Percentiles rank a stretch among this genome's conserved stretches.
Conservation (phyloP, 2,888 invertebrate species). For the Pammene fasciana region DNA sequence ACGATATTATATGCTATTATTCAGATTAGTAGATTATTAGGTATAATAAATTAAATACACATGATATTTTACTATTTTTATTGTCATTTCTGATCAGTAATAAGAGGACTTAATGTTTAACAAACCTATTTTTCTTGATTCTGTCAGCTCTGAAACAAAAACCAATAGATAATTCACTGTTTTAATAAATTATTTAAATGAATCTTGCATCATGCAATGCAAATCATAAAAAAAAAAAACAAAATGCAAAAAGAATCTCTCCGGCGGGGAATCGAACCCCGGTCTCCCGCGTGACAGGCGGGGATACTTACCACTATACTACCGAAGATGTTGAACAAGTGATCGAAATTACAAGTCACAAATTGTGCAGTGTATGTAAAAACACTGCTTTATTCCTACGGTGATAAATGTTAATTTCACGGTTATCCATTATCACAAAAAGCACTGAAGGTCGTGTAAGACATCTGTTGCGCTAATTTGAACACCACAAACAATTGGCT, state of each 20-base stretch:
- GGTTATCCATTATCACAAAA: too few relatives aligned
- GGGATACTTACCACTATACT: conserved; percentile 84
- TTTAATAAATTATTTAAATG: not conserved
- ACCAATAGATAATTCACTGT: not conserved
- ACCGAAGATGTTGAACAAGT: conserved; percentile 64
- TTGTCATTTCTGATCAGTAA: not conserved
- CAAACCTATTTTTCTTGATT: not conserved
- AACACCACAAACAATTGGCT: too few relatives aligned
- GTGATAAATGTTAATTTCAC: too few relatives aligned
- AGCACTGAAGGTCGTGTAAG: too few relatives aligned
- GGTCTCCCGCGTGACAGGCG: conserved; percentile 85
- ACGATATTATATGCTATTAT: too few relatives aligned
- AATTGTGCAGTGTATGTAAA: not conserved
- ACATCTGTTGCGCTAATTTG: too few relatives aligned
- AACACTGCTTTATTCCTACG: too few relatives aligned
- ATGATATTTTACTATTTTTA: not conserved
- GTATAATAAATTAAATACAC: not conserved
- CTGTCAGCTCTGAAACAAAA: conserved; percentile 17
- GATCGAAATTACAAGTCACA: conserved; percentile 6
- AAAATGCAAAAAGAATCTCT: conserved; percentile 51
- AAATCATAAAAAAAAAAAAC: not conserved
- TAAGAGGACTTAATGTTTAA: not conserved
- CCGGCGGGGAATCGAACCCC: conserved; percentile 84
- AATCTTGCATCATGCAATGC: too few relatives aligned
- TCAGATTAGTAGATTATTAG: not conserved